Base-by-base conservation (phyloP, 2,888 invertebrate species). In the Listrodromus nycthemerus region DNA sequence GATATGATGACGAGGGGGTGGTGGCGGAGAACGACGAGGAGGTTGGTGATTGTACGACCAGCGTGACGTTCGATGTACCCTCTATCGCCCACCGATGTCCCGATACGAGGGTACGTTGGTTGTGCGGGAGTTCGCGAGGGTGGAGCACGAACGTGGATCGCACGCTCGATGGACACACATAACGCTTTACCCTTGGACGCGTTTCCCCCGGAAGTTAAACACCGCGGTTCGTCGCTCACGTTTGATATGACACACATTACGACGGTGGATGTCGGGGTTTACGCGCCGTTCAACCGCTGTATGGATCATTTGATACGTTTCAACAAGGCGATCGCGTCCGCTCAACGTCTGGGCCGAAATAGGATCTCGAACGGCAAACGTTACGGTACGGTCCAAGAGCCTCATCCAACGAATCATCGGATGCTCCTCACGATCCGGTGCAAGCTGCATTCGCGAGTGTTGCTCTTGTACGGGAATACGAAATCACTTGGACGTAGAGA, bases 1-100 rank as follows among this genome's bases (percentile, higher is more conserved):
- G 63, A 80, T 76, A 67, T 77, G 76, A 80, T n/a, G 63, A 71
- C 71, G 48, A 52, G 50, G 48, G 8, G 50, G 50, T n/a, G 19
- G 19, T 19, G 50, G 50, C 2, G 7, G 50, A 19, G 41, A 16
- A 21, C 21, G 55, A 55, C 4, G 55, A 21, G 21, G 55, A 21
- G 24, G 55, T 24, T 24, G 21, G 55, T 4, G 21, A 67, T 24
- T n/a, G 6, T 70, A n/a, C 8, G 50, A 52, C 58, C 58, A 37
- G 41, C 48, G 73, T 33, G 52, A 63, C 70, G 65, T 73, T 13
- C 69, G 55, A 80, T 50, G 50, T 67, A 69, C 24, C 55, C 48
- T 67, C 41, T 27, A 71, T n/a, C 19, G 37, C 16, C 37, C 66
- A 52, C 27, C 16, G 27, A 24, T 41, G 65, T 69, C 70, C 37